A percentile compares a stretch with the other conserved stretches of the same genome.
Evolutionary conservation across 1,140 invertebrate species (phyloP).

Genomic region (Thaumetopoea pityocampa): DNA sequence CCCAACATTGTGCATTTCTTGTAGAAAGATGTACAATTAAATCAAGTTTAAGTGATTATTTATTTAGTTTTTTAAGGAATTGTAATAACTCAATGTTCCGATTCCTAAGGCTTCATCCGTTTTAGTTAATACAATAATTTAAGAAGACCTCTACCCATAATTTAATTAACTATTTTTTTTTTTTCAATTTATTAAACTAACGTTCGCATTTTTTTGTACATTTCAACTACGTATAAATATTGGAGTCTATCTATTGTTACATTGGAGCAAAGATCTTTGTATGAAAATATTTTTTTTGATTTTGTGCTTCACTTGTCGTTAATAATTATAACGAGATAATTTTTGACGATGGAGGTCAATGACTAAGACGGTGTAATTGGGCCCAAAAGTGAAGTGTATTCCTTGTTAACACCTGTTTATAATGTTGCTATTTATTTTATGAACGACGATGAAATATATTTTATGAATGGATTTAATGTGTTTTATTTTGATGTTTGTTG

Average conservation of each 20-base stretch:
- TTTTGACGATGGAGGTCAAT: constrained; percentile 1
- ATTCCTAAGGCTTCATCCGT: constrained; percentile 1
- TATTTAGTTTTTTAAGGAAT: constrained; percentile 36
- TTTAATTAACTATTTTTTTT: not conserved
- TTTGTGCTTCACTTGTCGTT: constrained; percentile 14
- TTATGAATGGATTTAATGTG: constrained; percentile 44
- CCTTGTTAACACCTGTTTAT: constrained; percentile 37
- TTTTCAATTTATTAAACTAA: constrained; percentile 3
- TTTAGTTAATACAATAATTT: constrained; percentile 4
- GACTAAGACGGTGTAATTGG: constrained; percentile 6
- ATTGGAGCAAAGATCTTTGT: constrained; percentile 44
- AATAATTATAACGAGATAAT: constrained; percentile 8
- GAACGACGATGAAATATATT: constrained; percentile 62
- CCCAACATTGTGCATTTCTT: not conserved
- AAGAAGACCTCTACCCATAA: not conserved
- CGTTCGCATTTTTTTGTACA: constrained; percentile 33
- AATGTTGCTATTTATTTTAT: constrained; percentile 49
- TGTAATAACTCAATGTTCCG: constrained; percentile 25
- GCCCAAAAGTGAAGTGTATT: constrained; percentile 9
- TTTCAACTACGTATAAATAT: constrained; percentile 7
- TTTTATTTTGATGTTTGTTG: constrained; percentile 24
- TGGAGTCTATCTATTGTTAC: constrained; percentile 9
- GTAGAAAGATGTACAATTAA: constrained; percentile 22
- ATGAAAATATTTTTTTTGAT: constrained; percentile 5
- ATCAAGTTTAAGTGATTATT: constrained; percentile 28